A percentile compares a stretch with the other conserved stretches of the same genome.
phyloP scores from a whole-genome alignment of 1,140 invertebrate genomes.

The Caenorhabditis brenneri region DNA sequence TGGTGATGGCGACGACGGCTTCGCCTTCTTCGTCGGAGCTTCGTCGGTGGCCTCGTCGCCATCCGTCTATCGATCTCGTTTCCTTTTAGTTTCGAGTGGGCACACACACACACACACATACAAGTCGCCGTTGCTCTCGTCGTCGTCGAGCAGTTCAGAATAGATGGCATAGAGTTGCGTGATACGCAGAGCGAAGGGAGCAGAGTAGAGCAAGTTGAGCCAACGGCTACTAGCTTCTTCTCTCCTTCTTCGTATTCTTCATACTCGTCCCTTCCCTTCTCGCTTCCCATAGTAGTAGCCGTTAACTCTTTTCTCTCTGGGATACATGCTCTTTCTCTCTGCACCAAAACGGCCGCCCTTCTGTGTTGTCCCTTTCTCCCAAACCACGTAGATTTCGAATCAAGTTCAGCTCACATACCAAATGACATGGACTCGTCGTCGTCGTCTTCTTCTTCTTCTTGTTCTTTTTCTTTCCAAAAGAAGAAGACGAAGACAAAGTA shows the following conservation, averaged over 20 bases:
- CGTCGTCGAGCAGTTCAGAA: neutral
- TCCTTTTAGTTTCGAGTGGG: slow-evolving; percentile 40
- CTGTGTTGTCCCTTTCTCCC: neutral
- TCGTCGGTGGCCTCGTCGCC: slow-evolving; percentile 36
- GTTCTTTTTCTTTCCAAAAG: neutral
- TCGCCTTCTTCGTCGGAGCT: slow-evolving; percentile 35
- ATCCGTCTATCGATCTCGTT: slow-evolving; percentile 41
- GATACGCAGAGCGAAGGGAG: slow-evolving; percentile 17
- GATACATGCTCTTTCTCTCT: slow-evolving; percentile 21
- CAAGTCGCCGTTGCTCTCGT: neutral
- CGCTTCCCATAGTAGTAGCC: slow-evolving; percentile 37
- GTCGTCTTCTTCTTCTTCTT: neutral
- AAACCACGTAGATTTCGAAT: slow-evolving; percentile 35
- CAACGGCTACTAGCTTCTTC: slow-evolving; percentile 40
- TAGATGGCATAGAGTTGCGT: neutral
- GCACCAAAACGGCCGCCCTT: neutral
- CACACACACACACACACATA: slow-evolving; percentile 18
- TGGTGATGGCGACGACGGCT: slow-evolving; percentile 17
- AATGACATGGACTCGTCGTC: slow-evolving; percentile 9
- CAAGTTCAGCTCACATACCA: slow-evolving; percentile 33
- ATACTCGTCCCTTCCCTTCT: slow-evolving; percentile 16
- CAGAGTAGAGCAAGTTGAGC: slow-evolving; percentile 32
- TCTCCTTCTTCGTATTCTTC: neutral
- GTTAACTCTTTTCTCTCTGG: neutral
- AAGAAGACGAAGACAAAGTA: neutral